Conservation (phyloP, 2,888 invertebrate genomes). For the Heliconius cydno region DNA sequence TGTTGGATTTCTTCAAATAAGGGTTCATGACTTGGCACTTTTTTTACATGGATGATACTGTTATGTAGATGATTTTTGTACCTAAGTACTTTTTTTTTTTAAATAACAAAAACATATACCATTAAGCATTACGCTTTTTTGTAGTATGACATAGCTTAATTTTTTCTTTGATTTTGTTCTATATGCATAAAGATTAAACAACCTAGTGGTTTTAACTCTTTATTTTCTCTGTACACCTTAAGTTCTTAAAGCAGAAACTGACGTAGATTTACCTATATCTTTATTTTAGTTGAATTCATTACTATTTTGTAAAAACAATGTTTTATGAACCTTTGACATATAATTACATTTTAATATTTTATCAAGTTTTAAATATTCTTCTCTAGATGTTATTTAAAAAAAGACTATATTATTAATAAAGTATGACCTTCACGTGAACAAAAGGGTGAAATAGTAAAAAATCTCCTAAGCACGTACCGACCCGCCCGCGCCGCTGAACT, state of each 20-base stretch:
- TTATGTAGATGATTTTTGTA: background rate
- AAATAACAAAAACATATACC: background rate
- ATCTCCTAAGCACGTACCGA: conserved; percentile 15
- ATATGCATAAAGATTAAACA: too few relatives aligned
- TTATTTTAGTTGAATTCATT: background rate
- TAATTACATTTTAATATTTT: background rate
- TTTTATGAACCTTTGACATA: background rate
- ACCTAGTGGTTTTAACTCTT: background rate
- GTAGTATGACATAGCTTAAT: too few relatives aligned
- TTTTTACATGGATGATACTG: background rate
- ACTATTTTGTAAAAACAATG: background rate
- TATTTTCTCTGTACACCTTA: background rate
- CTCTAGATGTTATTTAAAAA: background rate
- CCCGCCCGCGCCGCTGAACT: background rate
- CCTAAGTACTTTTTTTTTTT: background rate
- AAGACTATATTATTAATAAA: background rate
- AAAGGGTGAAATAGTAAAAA: conserved; percentile 4
- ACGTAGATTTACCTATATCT: background rate
- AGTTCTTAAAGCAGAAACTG: background rate
- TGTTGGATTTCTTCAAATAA: background rate
- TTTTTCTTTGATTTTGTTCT: background rate
- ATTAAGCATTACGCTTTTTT: too few relatives aligned
- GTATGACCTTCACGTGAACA: background rate
- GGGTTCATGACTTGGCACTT: background rate
- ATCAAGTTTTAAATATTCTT: background rate